Conservation (phyloP, 2,797 vertebrate genomes). For the Cryptoprocta ferox region DNA sequence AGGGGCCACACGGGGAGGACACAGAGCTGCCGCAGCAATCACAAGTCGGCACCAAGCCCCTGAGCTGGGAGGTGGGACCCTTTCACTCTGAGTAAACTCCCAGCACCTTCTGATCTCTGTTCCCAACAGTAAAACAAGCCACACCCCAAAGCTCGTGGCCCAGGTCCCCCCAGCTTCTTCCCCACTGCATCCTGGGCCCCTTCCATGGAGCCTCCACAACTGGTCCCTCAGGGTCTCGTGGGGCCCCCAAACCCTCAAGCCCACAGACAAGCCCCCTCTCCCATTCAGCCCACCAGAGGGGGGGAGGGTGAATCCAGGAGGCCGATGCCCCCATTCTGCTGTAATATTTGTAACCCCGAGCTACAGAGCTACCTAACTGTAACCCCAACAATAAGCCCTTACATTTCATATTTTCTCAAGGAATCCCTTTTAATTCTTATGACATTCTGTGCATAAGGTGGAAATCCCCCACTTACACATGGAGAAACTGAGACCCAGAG, state of each 20-base stretch:
- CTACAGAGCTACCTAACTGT: not conserved
- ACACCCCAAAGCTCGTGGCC: not conserved
- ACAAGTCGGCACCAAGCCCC: not conserved
- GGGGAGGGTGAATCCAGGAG: not conserved
- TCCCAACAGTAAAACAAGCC: not conserved
- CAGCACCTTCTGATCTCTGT: not conserved
- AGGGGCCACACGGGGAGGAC: not conserved
- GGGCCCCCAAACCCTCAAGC: not conserved
- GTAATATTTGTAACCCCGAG: not conserved
- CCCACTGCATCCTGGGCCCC: not conserved
- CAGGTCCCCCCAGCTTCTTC: not conserved
- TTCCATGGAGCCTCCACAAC: not conserved
- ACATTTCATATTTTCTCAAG: not conserved
- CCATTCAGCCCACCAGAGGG: not conserved
- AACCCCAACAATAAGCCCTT: not conserved
- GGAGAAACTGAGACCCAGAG: conserved; percentile 26
- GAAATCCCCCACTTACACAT: not conserved
- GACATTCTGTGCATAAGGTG: not conserved
- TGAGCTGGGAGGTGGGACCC: not conserved
- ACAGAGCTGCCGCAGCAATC: not conserved
- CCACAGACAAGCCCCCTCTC: not conserved
- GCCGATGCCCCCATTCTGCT: not conserved
- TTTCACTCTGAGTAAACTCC: not conserved
- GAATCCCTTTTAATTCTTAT: not conserved
- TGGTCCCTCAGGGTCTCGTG: not conserved